Base-by-base conservation (phyloP, 2,888 invertebrate genomes). In the Teinopalpus imperialis region DNA sequence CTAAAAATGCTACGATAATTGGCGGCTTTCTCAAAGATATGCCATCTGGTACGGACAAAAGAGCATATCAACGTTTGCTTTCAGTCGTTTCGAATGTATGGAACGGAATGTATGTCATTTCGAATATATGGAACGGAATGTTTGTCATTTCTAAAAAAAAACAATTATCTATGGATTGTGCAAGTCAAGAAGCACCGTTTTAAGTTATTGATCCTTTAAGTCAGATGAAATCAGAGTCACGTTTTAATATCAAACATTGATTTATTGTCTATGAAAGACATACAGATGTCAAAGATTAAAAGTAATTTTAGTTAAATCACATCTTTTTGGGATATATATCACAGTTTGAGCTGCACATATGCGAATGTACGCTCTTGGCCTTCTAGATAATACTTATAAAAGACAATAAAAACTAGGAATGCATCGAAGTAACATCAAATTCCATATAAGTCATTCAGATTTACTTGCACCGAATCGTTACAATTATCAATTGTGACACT, bases 221-320 rank as follows among this genome's bases (percentile, higher is more conserved):
- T 21, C 10, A 39, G 30, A 7, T 27, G 16, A 30, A 44, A 23
- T 18, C 16, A 46, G 10, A 48, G 31, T 40, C 24, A 30, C 24
- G 23, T 24, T 40, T 43, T 36, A 20, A 49, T 47, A 39, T 41
- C 24, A 51, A 48, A 32, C 34, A 37, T 49, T 23, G 37, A 44
- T 55, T 67, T 68, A 72, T 66, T 69, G 68, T 70, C 66, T 58
- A 59, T 53, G 51, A 53, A 44, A 50, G 54, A 53, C 49, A 54
- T 57, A 59, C 52, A 60, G 57, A 56, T 62, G 66, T 64, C 59
- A 59, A 58, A 53, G 30, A 53, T 65, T 59, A 48, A 64, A 64
- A 57, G 43, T 66, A 72, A 73, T 74, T 73, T 40, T 73, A 66
- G 54, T 56, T 59, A 50, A 61, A 73, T 75, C 70, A 74, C 73